Evolutionary conservation across 2,888 invertebrate species (phyloP).

Genomic region (Mesorhabditis sp.): DNA sequence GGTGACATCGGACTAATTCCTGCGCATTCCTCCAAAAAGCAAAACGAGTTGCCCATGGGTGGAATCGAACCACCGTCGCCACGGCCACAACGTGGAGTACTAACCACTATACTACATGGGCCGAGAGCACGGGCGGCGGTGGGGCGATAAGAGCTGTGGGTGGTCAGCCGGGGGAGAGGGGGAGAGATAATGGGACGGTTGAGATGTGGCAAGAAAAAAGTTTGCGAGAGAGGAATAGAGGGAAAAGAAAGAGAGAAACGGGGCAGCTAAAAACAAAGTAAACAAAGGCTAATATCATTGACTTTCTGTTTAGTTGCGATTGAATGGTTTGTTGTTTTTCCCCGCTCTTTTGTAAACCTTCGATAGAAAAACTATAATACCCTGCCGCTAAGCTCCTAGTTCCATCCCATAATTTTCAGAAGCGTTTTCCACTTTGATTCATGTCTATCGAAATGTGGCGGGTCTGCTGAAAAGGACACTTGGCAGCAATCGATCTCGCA

Average conservation of each 20-base stretch:
- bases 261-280: too few relatives aligned
- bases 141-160: too few relatives aligned
- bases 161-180: too few relatives aligned
- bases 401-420: neutral
- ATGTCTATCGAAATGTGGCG: neutral
- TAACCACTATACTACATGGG: constrained; percentile 55
- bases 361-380: too few relatives aligned
- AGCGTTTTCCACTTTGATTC: neutral
- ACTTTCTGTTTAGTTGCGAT: neutral
- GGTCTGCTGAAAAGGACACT: neutral
- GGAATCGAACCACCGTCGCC: constrained; percentile 56
- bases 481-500: neutral
- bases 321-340: neutral
- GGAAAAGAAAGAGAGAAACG: too few relatives aligned
- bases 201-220: too few relatives aligned
- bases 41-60: constrained; percentile 41
- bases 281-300: neutral
- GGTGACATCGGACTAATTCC: too few relatives aligned
- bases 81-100: constrained; percentile 57
- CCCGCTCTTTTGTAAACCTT: too few relatives aligned
- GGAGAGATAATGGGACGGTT: too few relatives aligned
- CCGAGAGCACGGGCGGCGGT: neutral
- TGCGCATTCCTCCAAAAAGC: neutral
- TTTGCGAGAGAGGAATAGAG: too few relatives aligned
- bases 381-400: too few relatives aligned